Base-by-base conservation (phyloP, 35 echinoderm and acorn worm genomes). In the Amphiura filiformis region DNA sequence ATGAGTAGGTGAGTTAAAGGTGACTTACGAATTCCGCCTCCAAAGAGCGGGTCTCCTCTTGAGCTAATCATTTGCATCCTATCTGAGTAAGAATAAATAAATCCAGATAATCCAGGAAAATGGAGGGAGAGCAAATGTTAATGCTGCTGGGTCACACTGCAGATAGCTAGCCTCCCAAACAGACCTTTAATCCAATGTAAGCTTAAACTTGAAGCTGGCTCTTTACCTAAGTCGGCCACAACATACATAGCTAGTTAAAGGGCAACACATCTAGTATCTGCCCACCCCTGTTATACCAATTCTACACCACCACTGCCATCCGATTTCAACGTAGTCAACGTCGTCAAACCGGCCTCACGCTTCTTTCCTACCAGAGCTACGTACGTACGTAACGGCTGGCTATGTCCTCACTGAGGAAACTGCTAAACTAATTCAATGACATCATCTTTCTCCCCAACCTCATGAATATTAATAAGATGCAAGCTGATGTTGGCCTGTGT, bases 1-100 rank as follows among this genome's bases (percentile, higher is more conserved):
- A 9, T 47, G 41, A 47, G 41, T n/a, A n/a, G n/a, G n/a, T n/a
- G n/a, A n/a, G 17, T 47, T 13, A 70, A 70, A 26, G 1, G 26
- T 70, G 61, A 70, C 61, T 70, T 70, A 70, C 61, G 61, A 18
- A 70, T 70, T 70, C 61, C 61, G 61, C 61, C 28, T 70, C 61
- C 61, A 70, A 70, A 70, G 28, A 70, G 28, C 28, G 28, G 28
- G 28, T 70, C 61, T n/a, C 61, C 61, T 70, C 61, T 11, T 30
- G 61, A 30, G 28, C 28, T 70, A 15, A 70, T 13, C 4, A 23
- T 30, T 23, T 70, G 61, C 61, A 70, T 70, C 28, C 28, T 70
- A 47, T 47, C 17, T 47, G 41, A 47, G 41, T 47, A 17, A 47
- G 5, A 9, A 9, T 47, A 47, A 47, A 47, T 47, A 47, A 47